phyloP scores from a whole-genome alignment of 30 jellyfish, hydroid and myxozoan species.

The Rhopilema esculentum region DNA sequence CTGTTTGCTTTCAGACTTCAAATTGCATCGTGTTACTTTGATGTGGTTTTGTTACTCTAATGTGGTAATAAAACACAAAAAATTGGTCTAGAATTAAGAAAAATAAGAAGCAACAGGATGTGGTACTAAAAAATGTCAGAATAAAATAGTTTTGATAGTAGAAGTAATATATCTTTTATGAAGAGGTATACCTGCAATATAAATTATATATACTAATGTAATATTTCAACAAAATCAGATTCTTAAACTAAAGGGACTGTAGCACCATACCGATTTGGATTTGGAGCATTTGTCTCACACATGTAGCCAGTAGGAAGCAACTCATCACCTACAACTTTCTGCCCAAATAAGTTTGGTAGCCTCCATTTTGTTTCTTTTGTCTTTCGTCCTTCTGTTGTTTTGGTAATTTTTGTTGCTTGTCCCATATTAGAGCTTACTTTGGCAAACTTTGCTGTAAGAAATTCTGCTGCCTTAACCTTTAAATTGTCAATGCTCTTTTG shows the following conservation, averaged over 20 bases:
- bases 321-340: background rate
- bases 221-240: too few species aligned
- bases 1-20: background rate
- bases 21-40: background rate
- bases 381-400: too few species aligned
- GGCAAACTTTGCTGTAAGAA: background rate
- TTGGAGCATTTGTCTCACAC: background rate
- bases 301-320: background rate
- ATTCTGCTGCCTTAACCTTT: conserved; percentile 22
- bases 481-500: conserved; percentile 7
- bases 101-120: background rate
- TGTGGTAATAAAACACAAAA: background rate
- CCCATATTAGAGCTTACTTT: background rate
- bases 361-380: background rate
- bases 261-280: background rate
- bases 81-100: background rate
- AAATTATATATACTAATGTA: background rate
- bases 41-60: background rate
- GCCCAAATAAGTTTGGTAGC: background rate
- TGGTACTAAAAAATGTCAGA: background rate
- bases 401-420: background rate
- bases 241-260: background rate
- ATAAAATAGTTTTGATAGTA: background rate
- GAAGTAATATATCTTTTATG: background rate
- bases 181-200: background rate